Percentiles rank a stretch among this genome's conserved stretches.
Evolutionary conservation across 2,113 vertebrate genomes (phyloP).

Genomic region (Coptodon bakossiorum): DNA sequence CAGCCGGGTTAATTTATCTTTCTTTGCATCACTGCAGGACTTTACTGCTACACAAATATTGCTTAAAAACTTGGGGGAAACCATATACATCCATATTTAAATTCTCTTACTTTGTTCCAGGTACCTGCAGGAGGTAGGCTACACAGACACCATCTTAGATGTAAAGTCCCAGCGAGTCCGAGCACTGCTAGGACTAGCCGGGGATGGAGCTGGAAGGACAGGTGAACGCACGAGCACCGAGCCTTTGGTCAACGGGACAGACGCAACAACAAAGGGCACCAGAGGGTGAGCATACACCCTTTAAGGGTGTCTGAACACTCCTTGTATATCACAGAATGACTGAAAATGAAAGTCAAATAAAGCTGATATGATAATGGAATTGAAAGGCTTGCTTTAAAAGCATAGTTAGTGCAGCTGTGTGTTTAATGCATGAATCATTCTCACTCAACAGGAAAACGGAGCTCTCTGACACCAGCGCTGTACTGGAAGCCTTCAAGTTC

Average conservation of each 20-base stretch:
- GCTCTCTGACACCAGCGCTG: constrained; percentile 89
- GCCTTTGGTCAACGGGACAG: constrained; percentile 92
- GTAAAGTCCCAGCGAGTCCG: constrained; percentile 95
- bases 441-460: constrained; percentile 81
- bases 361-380: background rate
- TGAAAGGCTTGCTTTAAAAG: background rate
- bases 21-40: background rate
- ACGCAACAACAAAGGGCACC: constrained; percentile 79
- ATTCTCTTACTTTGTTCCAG: constrained; percentile 52
- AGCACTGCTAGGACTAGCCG: constrained; percentile 86
- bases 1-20: background rate
- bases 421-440: background rate
- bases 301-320: background rate
- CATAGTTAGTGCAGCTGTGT: background rate
- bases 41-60: background rate
- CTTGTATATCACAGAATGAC: background rate
- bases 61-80: background rate
- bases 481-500: constrained; percentile 96
- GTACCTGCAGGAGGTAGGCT: constrained; percentile 98
- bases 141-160: constrained; percentile 97
- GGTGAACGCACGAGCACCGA: constrained; percentile 79
- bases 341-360: background rate
- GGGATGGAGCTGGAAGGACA: constrained; percentile 78
- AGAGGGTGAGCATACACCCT: constrained; percentile 70
- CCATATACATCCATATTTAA: background rate